These are phyloP conservation scores for Rosalia funebris DNA, from an alignment of 2,888 invertebrate genomes.

Conservation along the genomic window DNA sequence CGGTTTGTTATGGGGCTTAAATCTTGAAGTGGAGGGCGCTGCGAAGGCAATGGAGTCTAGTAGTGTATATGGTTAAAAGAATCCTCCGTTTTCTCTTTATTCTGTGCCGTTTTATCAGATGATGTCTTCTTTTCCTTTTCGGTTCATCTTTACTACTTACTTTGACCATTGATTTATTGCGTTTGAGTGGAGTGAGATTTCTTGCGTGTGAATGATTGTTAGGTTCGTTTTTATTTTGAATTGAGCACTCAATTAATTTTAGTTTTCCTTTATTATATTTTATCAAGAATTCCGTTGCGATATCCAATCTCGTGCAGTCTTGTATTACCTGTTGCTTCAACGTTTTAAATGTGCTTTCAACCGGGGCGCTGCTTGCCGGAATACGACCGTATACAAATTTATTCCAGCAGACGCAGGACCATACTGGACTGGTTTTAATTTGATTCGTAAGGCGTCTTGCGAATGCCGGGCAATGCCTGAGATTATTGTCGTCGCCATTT, in stretches of 20 bases:
- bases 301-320: not conserved
- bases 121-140: no score
- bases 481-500: not conserved
- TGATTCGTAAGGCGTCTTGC: not conserved
- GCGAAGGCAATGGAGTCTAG: not conserved
- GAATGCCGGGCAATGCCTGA: not conserved
- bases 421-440: constrained; percentile 9
- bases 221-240: not conserved
- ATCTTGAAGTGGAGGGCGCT: not conserved
- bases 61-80: not conserved
- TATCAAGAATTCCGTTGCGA: constrained; percentile 3
- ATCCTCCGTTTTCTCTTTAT: not conserved
- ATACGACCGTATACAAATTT: constrained; percentile 15
- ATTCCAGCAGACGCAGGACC: constrained; percentile 18
- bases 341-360: constrained; percentile 23
- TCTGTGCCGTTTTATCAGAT: not conserved
- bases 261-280: constrained; percentile 3
- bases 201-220: no score
- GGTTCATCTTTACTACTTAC: no score
- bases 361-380: constrained; percentile 15
- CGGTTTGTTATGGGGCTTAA: not conserved
- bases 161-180: no score
- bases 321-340: constrained; percentile 1
- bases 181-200: no score
- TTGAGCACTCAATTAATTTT: not conserved